A percentile compares a stretch with the other conserved stretches of the same genome.
These are phyloP conservation scores for Cheumatopsyche charites DNA, from an alignment of 1,140 invertebrate genomes.

Conservation along the genomic window DNA sequence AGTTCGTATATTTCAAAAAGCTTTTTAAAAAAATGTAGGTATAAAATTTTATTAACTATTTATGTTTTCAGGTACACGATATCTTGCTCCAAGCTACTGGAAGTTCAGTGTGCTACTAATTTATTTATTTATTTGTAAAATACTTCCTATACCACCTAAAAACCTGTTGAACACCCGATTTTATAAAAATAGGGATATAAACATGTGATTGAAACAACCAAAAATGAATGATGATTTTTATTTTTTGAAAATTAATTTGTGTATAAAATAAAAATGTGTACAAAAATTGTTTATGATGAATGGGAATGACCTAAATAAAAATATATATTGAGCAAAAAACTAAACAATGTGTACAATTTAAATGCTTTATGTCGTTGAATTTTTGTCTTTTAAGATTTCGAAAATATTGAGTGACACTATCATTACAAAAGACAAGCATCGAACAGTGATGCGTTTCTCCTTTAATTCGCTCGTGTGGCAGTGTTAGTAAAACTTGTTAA, in stretches of 20 bases:
- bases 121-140: constrained; percentile 2
- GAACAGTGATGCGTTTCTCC: too few species aligned
- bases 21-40: not conserved
- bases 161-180: too few species aligned
- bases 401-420: too few species aligned
- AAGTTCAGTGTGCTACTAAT: not conserved
- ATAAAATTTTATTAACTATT: not conserved
- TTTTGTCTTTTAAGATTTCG: constrained; percentile 1
- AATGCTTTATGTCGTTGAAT: constrained; percentile 11
- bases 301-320: constrained; percentile 23
- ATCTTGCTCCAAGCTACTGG: constrained; percentile 15
- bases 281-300: constrained; percentile 15
- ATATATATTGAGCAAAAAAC: constrained; percentile 26
- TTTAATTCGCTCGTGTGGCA: not conserved
- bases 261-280: constrained; percentile 20
- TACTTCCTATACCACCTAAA: not conserved
- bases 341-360: constrained; percentile 19
- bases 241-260: constrained; percentile 5
- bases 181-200: constrained; percentile 12
- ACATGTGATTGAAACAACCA: not conserved
- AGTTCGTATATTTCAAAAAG: constrained; percentile 48
- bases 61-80: constrained; percentile 22
- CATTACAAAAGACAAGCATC: too few species aligned
- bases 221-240: constrained; percentile 1
- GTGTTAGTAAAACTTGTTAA: constrained; percentile 11